Percentiles rank a stretch among this genome's conserved stretches.
These are phyloP conservation scores for Athene cunicularia DNA, from an alignment of 2,113 vertebrate genomes.

Conservation along the genomic window DNA sequence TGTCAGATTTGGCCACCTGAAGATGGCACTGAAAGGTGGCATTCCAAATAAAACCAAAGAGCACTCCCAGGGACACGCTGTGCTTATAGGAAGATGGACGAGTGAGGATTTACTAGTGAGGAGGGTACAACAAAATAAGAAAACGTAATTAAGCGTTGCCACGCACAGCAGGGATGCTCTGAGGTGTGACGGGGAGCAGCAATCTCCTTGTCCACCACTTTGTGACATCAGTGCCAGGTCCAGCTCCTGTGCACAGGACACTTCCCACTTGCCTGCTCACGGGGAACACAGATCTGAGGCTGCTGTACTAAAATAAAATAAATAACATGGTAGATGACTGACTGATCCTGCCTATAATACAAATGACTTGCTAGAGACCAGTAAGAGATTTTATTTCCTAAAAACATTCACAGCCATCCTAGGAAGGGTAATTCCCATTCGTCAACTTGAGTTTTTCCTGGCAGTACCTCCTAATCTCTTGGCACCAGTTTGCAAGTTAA, in stretches of 20 bases:
- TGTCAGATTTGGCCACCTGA: background rate
- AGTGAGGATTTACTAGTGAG: background rate
- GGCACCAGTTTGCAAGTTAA: background rate
- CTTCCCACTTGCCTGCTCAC: background rate
- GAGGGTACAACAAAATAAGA: background rate
- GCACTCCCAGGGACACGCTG: background rate
- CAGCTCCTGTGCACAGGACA: rapidly evolving
- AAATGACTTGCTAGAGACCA: slow-evolving; percentile 37
- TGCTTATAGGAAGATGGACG: rapidly evolving
- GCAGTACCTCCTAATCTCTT: slow-evolving; percentile 41
- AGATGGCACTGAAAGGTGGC: background rate
- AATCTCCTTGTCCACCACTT: background rate
- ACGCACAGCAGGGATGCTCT: rapidly evolving
- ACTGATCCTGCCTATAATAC: background rate
- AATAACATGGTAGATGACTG: background rate
- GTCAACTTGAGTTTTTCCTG: slow-evolving; percentile 65
- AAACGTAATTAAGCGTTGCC: background rate
- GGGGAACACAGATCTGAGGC: background rate
- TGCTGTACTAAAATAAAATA: background rate
- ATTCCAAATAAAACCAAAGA: background rate
- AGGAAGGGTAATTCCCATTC: slow-evolving; percentile 62
- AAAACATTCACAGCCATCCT: slow-evolving; percentile 39
- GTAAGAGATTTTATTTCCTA: slow-evolving; percentile 37
- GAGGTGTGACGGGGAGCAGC: background rate
- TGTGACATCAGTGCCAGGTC: background rate